Base-by-base conservation (phyloP, 2,113 vertebrate genomes). In the Melanotaenia duboulayi region DNA sequence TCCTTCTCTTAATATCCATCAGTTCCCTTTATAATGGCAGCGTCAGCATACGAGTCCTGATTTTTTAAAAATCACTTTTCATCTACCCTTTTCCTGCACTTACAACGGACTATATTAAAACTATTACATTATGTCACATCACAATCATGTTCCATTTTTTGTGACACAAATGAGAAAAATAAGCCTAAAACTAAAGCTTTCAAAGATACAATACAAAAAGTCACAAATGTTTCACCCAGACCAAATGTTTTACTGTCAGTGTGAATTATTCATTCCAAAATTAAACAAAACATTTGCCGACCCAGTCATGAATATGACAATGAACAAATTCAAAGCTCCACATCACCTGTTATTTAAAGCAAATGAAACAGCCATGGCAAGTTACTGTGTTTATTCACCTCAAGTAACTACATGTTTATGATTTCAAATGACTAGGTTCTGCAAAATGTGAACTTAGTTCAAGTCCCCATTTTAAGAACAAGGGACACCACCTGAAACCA, bases 11-110 rank as follows among this genome's bases (percentile, higher is more conserved):
- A 59, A 74, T 37, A 72, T 78, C 57, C 77, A 74, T 73, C 72
- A 81, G 35, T 80, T 89, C 89, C 88, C 87, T 90, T 92, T 89
- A 82, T 70, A 80, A 85, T 91, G 88, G 87, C 86, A 88, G 82
- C 88, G 85, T 88, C 35, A 58, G 80, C 75, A 82, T 69, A 88
- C 73, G 76, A 82, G 48, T 75, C 65, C 62, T 78, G 72, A 62
- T 48, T 67, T 35, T 17, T 4, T 52, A 24, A 55, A 44, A 32
- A 71, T 46, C 50, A 71, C 70, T 70, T 78, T 81, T 65, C 28
- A 83, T 75, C 82, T 85, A 87, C 50, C 67, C 83, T 48, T 65
- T 72, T 82, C 86, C 82, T 89, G 86, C 80, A 84, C 67, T 85
- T 55, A 83, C 69, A 88, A 85, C 61, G 75, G 77, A 80, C 82